Percentiles rank a stretch among this genome's conserved stretches.
Conservation (phyloP, 2,113 vertebrate genomes). For the Macquaria australasica region DNA sequence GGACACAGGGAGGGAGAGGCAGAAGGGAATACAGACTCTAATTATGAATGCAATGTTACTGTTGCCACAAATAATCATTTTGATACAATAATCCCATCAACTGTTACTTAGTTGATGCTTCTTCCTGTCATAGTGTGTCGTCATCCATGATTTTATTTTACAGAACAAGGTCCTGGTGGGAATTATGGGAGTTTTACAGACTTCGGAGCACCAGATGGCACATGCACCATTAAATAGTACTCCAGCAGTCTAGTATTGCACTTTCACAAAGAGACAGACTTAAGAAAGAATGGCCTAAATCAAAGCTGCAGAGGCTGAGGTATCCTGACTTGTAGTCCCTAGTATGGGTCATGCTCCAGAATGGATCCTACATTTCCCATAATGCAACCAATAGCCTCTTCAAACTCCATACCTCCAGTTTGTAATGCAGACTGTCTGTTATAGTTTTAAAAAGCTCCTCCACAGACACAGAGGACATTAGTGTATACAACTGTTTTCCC, state of each 20-base stretch:
- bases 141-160: not conserved
- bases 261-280: not conserved
- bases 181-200: not conserved
- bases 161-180: not conserved
- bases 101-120: not conserved
- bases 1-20: slow-evolving; percentile 5
- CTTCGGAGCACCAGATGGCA: not conserved
- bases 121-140: not conserved
- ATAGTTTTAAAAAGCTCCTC: no score
- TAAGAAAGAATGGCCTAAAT: not conserved
- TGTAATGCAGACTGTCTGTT: not conserved
- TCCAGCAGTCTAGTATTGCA: not conserved
- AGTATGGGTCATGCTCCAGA: not conserved
- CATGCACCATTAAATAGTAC: not conserved
- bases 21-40: slow-evolving; percentile 6
- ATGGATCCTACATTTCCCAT: not conserved
- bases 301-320: not conserved
- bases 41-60: slow-evolving; percentile 7
- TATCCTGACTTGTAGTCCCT: not conserved
- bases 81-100: not conserved
- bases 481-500: no score
- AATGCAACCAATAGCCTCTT: not conserved
- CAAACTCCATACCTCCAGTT: not conserved
- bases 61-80: not conserved
- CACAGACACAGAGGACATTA: no score